These are phyloP conservation scores for Whitmania pigra DNA, from an alignment of 1,140 invertebrate genomes.

Conservation along the genomic window DNA sequence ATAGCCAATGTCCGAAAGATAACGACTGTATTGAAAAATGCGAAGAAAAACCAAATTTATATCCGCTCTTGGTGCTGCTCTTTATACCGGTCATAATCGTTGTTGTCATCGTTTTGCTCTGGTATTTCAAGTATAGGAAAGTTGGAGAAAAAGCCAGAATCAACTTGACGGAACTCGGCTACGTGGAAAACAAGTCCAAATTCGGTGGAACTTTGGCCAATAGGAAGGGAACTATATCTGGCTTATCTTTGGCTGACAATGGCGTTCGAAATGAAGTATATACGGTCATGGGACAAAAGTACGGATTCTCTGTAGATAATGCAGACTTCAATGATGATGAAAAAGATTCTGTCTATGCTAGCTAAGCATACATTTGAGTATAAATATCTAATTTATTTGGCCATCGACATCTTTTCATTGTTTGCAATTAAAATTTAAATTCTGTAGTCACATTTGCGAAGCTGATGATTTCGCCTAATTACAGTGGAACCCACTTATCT, in stretches of 20 bases:
- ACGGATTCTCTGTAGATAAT: constrained; percentile 1
- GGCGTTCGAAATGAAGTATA: constrained; percentile 1
- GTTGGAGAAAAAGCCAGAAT: background rate
- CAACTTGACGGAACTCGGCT: constrained; percentile 1
- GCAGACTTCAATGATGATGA: background rate
- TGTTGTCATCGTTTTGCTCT: background rate
- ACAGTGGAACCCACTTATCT: too few species aligned
- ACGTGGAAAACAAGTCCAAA: constrained; percentile 8
- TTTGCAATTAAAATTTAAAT: too few species aligned
- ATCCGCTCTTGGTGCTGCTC: background rate
- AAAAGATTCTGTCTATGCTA: too few species aligned
- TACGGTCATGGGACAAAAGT: background rate
- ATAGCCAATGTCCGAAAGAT: too few species aligned
- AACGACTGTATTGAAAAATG: too few species aligned
- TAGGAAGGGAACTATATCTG: constrained; percentile 1
- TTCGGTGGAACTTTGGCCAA: background rate
- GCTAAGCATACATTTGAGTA: too few species aligned
- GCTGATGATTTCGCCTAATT: too few species aligned
- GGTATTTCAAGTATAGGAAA: constrained; percentile 1
- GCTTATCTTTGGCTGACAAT: background rate
- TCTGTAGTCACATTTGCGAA: too few species aligned
- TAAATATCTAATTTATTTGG: too few species aligned
- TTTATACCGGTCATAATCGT: background rate
- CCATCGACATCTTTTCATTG: too few species aligned
- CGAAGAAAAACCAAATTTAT: too few species aligned